These are phyloP conservation scores for Myotis daubentonii DNA, from an alignment of 2,797 vertebrate genomes.

Conservation along the genomic window DNA sequence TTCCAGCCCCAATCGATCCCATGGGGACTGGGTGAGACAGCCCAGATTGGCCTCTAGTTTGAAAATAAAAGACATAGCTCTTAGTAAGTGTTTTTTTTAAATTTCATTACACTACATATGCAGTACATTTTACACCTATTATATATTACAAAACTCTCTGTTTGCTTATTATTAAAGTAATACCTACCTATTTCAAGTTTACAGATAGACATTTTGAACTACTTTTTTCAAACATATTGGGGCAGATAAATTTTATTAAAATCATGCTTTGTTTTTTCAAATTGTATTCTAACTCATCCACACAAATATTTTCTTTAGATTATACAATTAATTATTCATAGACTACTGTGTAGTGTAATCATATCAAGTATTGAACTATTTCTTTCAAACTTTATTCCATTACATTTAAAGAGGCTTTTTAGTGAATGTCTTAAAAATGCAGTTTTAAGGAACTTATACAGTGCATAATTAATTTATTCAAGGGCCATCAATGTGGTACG, in stretches of 20 bases:
- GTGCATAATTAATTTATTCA: constrained; percentile 66
- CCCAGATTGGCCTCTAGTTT: background rate
- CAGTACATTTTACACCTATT: background rate
- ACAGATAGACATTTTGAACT: background rate
- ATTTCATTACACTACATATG: background rate
- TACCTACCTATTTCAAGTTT: background rate
- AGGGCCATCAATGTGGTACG: background rate
- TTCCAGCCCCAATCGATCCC: too few relatives aligned
- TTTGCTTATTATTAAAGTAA: background rate
- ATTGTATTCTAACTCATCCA: background rate
- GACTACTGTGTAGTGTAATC: background rate
- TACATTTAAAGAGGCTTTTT: background rate
- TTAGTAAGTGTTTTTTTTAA: background rate
- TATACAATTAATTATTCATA: background rate
- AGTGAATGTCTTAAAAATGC: constrained; percentile 20
- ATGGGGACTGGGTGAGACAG: too few relatives aligned
- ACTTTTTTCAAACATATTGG: background rate
- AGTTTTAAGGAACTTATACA: constrained; percentile 28
- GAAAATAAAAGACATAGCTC: background rate
- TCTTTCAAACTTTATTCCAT: background rate
- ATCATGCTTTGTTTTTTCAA: background rate
- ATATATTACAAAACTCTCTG: background rate
- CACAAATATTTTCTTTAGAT: background rate
- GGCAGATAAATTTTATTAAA: background rate
- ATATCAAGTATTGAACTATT: background rate